Base-by-base conservation (phyloP, 1,140 invertebrate species). In the Cecropterus lyciades region DNA sequence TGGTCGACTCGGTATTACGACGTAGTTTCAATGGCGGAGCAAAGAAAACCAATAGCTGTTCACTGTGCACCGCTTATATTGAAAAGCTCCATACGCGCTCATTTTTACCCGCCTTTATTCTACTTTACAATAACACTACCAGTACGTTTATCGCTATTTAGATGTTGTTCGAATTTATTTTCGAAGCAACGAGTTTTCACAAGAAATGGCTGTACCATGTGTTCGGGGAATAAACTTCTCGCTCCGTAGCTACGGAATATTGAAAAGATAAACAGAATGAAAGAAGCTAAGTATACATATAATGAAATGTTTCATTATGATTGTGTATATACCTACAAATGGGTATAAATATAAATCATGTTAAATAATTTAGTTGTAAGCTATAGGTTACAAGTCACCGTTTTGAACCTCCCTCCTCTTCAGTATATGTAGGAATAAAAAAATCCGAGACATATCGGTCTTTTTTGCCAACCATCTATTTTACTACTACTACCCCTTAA, bases 11-110 rank as follows among this genome's bases (percentile, higher is more conserved):
- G 46, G 13, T n/a, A 42, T 62, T n/a, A 62, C 16, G 45, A 48
- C 15, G 16, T 8, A 42, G 69, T 69, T 59, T 53, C 53, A 46
- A 51, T 55, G 46, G 62, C 56, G 52, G 52, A 62, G 56, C 72
- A 84, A 85, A 84, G 84, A 84, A 82, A 82, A 81, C 77, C 80
- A 87, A 84, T 79, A 82, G 71, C 73, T 67, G 76, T 87, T 82
- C 71, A 78, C 70, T 74, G 79, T 67, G 83, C 70, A 80, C 74
- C 73, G 77, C 66, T 82, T 85, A 85, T 85, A 85, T 85, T 84
- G 81, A 85, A 87, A 84, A 78, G 69, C 79, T 66, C 52, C 65
- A 71, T 66, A 77, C 73, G 67, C 65, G 75, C 65, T 68, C 67
- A 67, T 79, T 80, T 80, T 79, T 76, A 72, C 62, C 56, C 65